phyloP scores from a whole-genome alignment of 1,140 invertebrate genomes.

The Asbolus verrucosus region DNA sequence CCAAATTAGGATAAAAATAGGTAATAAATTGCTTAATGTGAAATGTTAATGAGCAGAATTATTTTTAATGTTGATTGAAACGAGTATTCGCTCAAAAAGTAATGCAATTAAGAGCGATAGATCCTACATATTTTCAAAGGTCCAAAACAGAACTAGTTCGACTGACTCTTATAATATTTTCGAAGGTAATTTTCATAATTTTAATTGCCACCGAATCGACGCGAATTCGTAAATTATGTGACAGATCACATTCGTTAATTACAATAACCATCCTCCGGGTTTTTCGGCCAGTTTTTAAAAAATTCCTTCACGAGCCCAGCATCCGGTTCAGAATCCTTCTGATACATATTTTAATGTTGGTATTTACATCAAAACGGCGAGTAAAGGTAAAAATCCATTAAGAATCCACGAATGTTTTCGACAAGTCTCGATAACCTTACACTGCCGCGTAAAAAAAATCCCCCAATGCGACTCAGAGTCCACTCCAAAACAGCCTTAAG shows the following conservation, averaged over 20 bases:
- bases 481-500: conserved; percentile 11
- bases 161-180: conserved; percentile 3
- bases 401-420: too few species aligned
- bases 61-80: conserved; percentile 18
- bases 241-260: background rate
- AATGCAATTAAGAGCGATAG: background rate
- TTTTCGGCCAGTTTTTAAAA: background rate
- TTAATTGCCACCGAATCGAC: conserved; percentile 8
- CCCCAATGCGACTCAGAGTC: too few species aligned
- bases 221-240: conserved; percentile 4
- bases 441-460: background rate
- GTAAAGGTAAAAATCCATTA: too few species aligned
- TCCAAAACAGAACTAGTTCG: too few species aligned
- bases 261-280: background rate
- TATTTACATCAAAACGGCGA: conserved; percentile 10
- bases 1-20: too few species aligned
- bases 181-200: conserved; percentile 28
- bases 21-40: background rate
- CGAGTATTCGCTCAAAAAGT: too few species aligned
- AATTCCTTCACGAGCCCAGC: conserved; percentile 1
- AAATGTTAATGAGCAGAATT: conserved; percentile 23
- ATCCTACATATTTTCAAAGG: background rate
- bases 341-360: conserved; percentile 6
- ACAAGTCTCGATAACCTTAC: background rate
- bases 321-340: conserved; percentile 29